Evolutionary conservation across 2,888 invertebrate genomes (phyloP), one percentile per base, ranked within the genome.

Genomic region (Athalia circularis): DNA sequence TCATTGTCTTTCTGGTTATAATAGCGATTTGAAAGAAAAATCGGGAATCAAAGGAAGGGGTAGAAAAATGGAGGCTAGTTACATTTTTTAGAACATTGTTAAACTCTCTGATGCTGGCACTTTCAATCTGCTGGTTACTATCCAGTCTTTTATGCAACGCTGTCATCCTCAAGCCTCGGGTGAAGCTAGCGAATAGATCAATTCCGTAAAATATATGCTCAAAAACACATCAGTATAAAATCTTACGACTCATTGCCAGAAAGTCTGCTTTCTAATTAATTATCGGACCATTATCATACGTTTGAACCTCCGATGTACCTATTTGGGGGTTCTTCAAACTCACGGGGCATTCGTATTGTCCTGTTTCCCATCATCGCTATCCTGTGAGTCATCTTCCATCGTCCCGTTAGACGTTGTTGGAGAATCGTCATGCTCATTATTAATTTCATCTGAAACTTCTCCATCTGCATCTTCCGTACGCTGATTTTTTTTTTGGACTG

Each of bases 51-150:
- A 4, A 52, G 64, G 15, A 67, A 47, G 47, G 62, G 47, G 65
- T 65, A 8, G 65, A 59, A 52, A 57, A 57, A 48, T 61, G 11
- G n/a, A n/a, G 4, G 43, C 76, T 59, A 50, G 80, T 82, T 79
- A 84, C 84, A 47, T 80, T 80, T 45, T 70, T 74, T 6, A 88
- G 59, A 9, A 84, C 52, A 45, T 80, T 78, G 57, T 85, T 85
- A 47, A 87, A 87, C 80, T 87, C 85, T 0, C 64, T n/a, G 45
- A 85, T 15, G 59, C 86, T 87, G 6, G 79, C 4, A 7, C 80
- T 78, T 3, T 84, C 81, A 7, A 70, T 64, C 57, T 70, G 59
- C 6, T 62, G 15, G n/a, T 50, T 7, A n/a, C 75, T 75, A 50
- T 75, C 62, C 11, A 13, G 5, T 50, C 9, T 75, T n/a, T 48